Percentiles rank a stretch among this genome's conserved stretches.
These are phyloP conservation scores for Caenorhabditis inopinata DNA, from an alignment of 1,140 invertebrate genomes.

Conservation along the genomic window DNA sequence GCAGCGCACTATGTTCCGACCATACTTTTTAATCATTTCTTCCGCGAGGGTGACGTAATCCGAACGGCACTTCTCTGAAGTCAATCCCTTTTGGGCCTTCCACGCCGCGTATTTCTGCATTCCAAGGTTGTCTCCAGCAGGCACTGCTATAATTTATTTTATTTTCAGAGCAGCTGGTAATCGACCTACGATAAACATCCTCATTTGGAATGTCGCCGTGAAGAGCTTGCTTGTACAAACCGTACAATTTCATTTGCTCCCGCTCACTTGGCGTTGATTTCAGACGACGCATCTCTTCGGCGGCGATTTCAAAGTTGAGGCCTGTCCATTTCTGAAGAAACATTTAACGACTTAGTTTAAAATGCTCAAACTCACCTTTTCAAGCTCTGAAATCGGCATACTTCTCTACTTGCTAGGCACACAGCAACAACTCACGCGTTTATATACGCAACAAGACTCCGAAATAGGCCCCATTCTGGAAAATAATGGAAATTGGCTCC, in stretches of 20 bases:
- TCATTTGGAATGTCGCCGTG: slow-evolving; percentile 49
- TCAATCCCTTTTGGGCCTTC: slow-evolving; percentile 35
- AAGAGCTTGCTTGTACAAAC: slow-evolving; percentile 50
- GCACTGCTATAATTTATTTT: background rate
- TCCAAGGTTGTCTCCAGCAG: slow-evolving; percentile 17
- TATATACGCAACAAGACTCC: background rate
- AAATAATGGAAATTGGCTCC: background rate
- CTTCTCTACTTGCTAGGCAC: too few species aligned
- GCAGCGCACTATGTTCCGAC: slow-evolving; percentile 43
- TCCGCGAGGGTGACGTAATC: slow-evolving; percentile 45
- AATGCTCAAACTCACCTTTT: background rate
- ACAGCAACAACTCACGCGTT: background rate
- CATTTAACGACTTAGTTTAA: too few species aligned
- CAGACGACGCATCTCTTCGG: slow-evolving; percentile 49
- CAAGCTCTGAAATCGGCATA: slow-evolving; percentile 19
- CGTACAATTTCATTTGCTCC: slow-evolving; percentile 45
- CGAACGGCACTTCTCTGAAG: slow-evolving; percentile 13
- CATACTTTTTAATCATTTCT: slow-evolving; percentile 50
- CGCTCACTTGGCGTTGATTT: slow-evolving; percentile 38
- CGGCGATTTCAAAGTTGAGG: slow-evolving; percentile 43
- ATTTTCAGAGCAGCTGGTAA: background rate
- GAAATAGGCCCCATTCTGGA: background rate
- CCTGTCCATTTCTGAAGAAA: slow-evolving; percentile 38
- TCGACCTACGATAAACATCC: slow-evolving; percentile 45
- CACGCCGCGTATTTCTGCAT: slow-evolving; percentile 48